Conservation (phyloP, 30 jellyfish, hydroid and myxozoan genomes). For the Turritopsis rubra region DNA sequence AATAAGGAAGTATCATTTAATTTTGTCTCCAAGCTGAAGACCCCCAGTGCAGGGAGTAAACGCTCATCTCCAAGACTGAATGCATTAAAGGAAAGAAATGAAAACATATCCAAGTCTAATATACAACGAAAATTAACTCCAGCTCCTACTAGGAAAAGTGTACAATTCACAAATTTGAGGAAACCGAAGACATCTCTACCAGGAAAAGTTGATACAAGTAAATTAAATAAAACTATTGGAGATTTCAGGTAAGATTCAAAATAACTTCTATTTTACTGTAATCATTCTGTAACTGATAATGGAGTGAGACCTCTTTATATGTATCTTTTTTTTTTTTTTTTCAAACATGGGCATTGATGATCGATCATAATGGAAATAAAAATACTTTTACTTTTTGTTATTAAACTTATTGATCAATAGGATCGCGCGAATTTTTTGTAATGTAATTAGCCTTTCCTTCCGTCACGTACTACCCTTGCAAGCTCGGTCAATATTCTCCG, state of each 20-base stretch:
- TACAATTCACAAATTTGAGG: background rate
- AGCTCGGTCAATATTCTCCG: no score
- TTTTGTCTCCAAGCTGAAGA: constrained; percentile 13
- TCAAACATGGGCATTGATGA: no score
- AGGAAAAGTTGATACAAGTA: background rate
- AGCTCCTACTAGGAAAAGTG: background rate
- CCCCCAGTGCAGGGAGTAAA: background rate
- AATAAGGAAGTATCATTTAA: constrained; percentile 18
- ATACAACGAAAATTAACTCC: background rate
- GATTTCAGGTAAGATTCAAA: constrained; percentile 6
- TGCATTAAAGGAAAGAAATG: background rate
- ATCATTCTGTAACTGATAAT: no score
- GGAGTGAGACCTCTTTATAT: no score
- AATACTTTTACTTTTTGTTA: no score
- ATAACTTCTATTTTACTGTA: background rate
- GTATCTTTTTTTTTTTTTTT: no score
- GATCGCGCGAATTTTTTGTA: no score
- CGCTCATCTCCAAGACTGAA: constrained; percentile 1
- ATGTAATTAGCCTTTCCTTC: no score
- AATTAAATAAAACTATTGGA: background rate
- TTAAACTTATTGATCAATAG: no score
- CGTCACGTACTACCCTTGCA: no score
- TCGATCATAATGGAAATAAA: no score
- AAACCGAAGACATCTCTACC: background rate
- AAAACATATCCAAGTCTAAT: background rate